Base-by-base conservation (phyloP, 1,140 invertebrate genomes). In the Drosophila ohnishii region DNA sequence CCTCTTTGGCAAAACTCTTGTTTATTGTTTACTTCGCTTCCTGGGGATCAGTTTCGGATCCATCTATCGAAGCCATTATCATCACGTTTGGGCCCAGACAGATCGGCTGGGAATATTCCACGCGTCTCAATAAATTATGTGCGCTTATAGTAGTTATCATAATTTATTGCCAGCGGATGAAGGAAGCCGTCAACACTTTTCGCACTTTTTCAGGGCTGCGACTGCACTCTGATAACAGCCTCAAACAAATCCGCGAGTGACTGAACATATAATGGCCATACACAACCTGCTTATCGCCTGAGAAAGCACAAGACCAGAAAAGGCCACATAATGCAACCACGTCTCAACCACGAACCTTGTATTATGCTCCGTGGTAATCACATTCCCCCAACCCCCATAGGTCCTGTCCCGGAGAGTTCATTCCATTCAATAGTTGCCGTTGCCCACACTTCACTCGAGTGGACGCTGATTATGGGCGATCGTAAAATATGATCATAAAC, bases 61-160 rank as follows among this genome's bases (percentile, higher is more conserved):
- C 50, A 19, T 53, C 22, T 14, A 32, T 59, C 35, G 59, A 34
- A 16, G 19, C 6, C 56, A 75, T 66, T 85, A 84, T 84, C 80
- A 84, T 84, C 80, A 65, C 35, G 30, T 63, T 39, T 44, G 22
- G 48, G 63, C 44, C 45, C 57, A 51, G 72, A 69, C 73, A 77
- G 42, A 78, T 59, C 55, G 40, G 40, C 37, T 78, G 37, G 84
- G 44, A 87, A 87, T 87, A 88, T 87, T 87, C 83, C 83, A 78
- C 34, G 37, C 34, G 30, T 32, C 35, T 64, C 60, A 63, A 77
- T 82, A 66, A 86, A 74, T 87, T 74, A 81, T 86, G 62, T 28
- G 34, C 4, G 61, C 32, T 9, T 35, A 53, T 53, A 58, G 51
- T 85, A 76, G 72, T 56, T 83, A 83, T 83, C 67, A 80, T 78